Base-by-base conservation (phyloP, 1,140 invertebrate genomes). In the Caerostris extrusa region DNA sequence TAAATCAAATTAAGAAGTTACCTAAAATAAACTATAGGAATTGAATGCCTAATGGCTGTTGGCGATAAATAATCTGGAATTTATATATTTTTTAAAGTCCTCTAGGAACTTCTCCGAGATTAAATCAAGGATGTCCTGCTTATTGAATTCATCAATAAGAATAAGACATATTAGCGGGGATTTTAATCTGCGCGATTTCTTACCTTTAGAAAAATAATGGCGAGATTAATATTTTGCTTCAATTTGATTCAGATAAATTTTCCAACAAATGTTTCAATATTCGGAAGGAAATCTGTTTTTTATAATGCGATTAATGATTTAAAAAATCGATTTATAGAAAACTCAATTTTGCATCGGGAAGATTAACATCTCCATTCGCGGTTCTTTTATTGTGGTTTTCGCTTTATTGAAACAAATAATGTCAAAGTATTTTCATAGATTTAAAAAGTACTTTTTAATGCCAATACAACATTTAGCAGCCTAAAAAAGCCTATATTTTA, bases 51-150 rank as follows among this genome's bases (percentile, higher is more conserved):
- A 34, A 34, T 34, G 34, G 34, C 34, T 34, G 34, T 34, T 34
- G 34, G 34, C 34, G 34, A 34, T 34, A 34, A 34, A 34, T 1
- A 34, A 34, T 1, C 2, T 2, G 2, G 34, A 34, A 34, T 34
- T 34, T 34, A 34, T 34, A 34, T 34, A 34, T 34, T 34, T 34
- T 34, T 34, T 1, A n/a, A 67, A 67, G 61, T 67, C 5, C 61
- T 12, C n/a, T 12, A 67, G 34, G 71, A 53, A 50, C 14, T 77
- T 77, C 34, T 34, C 14, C 34, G 6, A 53, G 71, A 12, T 77
- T 77, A 77, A 50, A 53, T 50, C 10, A 53, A 19, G 71, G 71
- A 77, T 77, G 71, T 77, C 71, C 71, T 77, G 71, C 19, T 77
- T 77, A n/a, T 77, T 50, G 53, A 34, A 77, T 12, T 77, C 34